phyloP scores from a whole-genome alignment of 2,797 vertebrate species.

The Crossoptilon crossoptilon region DNA sequence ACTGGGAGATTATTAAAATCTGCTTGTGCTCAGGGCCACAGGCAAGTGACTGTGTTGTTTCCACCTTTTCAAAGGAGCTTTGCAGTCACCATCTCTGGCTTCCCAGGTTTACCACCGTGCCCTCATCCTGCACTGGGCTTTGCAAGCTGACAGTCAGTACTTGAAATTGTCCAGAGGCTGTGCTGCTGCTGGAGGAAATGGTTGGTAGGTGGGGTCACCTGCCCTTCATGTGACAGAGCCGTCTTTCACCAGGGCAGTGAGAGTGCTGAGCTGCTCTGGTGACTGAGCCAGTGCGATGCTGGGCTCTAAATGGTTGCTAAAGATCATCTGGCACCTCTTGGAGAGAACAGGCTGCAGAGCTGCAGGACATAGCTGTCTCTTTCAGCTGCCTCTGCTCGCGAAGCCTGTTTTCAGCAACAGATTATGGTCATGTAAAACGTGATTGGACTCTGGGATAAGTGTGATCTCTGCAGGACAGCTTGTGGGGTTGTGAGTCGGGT shows the following conservation, averaged over 20 bases:
- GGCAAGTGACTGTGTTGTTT: background rate
- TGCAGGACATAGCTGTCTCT: background rate
- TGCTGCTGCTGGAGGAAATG: background rate
- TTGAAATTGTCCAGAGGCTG: background rate
- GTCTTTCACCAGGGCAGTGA: background rate
- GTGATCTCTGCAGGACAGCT: background rate
- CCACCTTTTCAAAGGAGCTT: background rate
- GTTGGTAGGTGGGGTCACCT: background rate
- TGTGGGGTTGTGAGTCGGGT: background rate
- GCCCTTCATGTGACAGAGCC: too few relatives aligned
- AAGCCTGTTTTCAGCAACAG: background rate
- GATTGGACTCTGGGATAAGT: rapidly evolving
- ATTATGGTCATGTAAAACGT: rapidly evolving
- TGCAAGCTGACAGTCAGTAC: background rate
- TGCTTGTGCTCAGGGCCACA: background rate
- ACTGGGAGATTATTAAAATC: background rate
- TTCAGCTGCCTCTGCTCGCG: background rate
- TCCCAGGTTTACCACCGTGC: background rate
- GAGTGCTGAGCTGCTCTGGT: background rate
- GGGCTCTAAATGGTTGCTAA: rapidly evolving
- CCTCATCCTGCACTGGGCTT: background rate
- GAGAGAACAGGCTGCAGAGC: background rate
- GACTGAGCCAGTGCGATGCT: rapidly evolving
- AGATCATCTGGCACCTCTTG: background rate
- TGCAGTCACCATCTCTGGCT: background rate